Evolutionary conservation across 2,888 invertebrate genomes (phyloP), one percentile per base, ranked within the genome.

Genomic region (Hydriomena furcata): DNA sequence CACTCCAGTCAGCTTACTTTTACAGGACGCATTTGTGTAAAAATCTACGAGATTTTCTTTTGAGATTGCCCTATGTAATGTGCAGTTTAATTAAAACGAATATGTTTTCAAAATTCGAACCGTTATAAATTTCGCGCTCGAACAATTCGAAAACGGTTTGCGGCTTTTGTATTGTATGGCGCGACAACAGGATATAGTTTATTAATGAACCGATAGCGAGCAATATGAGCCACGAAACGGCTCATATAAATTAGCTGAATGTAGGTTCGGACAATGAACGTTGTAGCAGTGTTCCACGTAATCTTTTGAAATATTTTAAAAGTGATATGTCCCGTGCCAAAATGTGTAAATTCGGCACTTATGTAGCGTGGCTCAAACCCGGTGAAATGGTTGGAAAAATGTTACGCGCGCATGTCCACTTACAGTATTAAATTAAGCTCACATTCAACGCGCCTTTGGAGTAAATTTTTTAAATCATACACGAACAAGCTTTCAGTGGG

Each of bases 151-250:
- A 71, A 76, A 73, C 73, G 62, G 64, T 76, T 66, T 70, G 72
- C 66, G 71, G 74, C 71, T 68, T 74, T 77, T 79, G 79, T 76
- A 69, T 75, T 71, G 71, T 68, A 71, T 66, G 66, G 62, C 58
- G 67, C 71, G 68, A 73, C 70, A 73, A 73, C 72, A 69, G 73
- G 66, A 72, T 79, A 76, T 78, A 79, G 79, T 83, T 81, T 80
- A 84, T 83, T 83, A 82, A 84, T 82, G 77, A 81, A 80, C 78
- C 72, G 73, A 81, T 82, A 79, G 65, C 73, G 73, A 69, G 68
- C 73, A 76, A 77, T 79, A 81, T 78, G 73, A 75, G 65, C 60
- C 68, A 67, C 66, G 67, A 66, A 74, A 70, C 71, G 67, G 65
- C 71, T 75, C 70, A 76, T 73, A 83, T 84, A 80, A 83, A 80